phyloP scores from a whole-genome alignment of 2,888 invertebrate genomes.

The Acleris literana region DNA sequence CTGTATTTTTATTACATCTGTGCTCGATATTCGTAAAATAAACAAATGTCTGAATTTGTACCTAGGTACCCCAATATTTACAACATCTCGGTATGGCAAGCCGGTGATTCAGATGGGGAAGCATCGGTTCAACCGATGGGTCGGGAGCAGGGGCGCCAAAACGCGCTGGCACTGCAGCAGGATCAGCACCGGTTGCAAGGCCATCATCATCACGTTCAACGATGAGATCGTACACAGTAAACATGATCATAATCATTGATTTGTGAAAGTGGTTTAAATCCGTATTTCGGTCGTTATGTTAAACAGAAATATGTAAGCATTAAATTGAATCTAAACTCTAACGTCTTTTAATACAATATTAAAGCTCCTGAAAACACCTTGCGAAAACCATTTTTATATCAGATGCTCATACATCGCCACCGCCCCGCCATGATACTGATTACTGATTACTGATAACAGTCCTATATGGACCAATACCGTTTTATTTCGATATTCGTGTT shows the following conservation, averaged over 20 bases:
- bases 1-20: background rate
- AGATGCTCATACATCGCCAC: no score
- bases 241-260: constrained; percentile 47
- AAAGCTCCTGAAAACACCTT: no score
- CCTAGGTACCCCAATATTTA: constrained; percentile 44
- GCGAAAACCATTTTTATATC: no score
- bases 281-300: no score
- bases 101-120: constrained; percentile 49
- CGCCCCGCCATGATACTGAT: no score
- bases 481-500: no score
- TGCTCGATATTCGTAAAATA: background rate
- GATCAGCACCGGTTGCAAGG: constrained; percentile 44
- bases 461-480: no score
- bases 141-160: constrained; percentile 41
- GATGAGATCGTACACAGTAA: constrained; percentile 36
- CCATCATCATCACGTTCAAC: constrained; percentile 43
- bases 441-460: no score
- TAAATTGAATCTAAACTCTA: no score
- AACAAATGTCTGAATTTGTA: constrained; percentile 15
- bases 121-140: constrained; percentile 50
- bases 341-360: no score
- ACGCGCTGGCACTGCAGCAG: constrained; percentile 47
- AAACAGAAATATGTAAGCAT: no score
- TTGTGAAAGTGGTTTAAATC: no score
- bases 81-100: constrained; percentile 48